Evolutionary conservation across 30 jellyfish, hydroid and myxozoan genomes (phyloP).

Genomic region (Aurelia coerulea): DNA sequence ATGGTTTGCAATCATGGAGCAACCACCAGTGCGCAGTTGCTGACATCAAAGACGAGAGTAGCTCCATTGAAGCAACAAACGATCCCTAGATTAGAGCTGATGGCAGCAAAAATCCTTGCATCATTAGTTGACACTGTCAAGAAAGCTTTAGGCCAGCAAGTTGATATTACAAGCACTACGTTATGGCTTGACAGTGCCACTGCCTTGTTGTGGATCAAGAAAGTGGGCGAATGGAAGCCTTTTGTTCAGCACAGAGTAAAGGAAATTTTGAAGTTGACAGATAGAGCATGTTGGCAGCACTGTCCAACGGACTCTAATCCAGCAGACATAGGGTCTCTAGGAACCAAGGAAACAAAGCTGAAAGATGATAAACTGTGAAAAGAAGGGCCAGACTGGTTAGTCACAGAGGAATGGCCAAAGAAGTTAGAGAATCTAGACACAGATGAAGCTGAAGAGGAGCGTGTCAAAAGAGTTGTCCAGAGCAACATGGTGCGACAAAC

Average conservation of each 20-base stretch:
- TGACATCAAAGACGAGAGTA: constrained; percentile 11
- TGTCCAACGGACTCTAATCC: neutral
- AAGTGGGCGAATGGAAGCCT: constrained; percentile 27
- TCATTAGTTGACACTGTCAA: neutral
- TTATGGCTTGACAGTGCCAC: constrained; percentile 14
- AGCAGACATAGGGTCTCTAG: neutral
- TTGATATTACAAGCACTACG: neutral
- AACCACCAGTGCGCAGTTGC: neutral
- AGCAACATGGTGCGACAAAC: too few relatives aligned
- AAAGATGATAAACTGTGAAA: neutral
- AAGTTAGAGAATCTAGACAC: too few relatives aligned
- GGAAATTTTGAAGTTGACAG: neutral
- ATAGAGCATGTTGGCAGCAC: neutral
- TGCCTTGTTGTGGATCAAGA: constrained; percentile 18
- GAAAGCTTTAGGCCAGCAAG: neutral
- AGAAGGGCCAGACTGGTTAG: neutral
- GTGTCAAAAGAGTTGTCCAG: too few relatives aligned
- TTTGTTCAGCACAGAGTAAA: constrained; percentile 4
- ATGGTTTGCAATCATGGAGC: neutral
- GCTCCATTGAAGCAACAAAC: neutral
- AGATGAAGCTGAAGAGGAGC: too few relatives aligned
- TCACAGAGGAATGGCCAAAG: neutral
- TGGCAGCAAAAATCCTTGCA: neutral
- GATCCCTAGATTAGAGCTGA: neutral
- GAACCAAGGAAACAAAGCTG: neutral